Evolutionary conservation across 2,888 invertebrate species (phyloP).

Genomic region (Lampropteryx suffumata): DNA sequence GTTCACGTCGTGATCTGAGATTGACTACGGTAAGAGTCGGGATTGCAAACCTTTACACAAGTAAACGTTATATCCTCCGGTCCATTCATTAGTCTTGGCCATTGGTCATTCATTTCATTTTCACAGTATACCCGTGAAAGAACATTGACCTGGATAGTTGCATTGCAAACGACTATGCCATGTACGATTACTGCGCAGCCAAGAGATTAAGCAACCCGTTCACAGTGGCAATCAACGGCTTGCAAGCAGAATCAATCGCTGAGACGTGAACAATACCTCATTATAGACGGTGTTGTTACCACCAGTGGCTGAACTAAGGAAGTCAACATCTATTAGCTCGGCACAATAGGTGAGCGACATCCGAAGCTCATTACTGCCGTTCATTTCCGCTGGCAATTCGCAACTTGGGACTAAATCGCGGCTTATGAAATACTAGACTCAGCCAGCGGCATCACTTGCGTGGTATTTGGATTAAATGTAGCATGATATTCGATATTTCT

Average conservation of each 20-base stretch:
- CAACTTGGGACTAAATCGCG: constrained; percentile 67
- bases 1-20: too few relatives aligned
- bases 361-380: constrained; percentile 80
- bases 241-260: constrained; percentile 66
- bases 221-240: constrained; percentile 55
- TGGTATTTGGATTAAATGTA: too few relatives aligned
- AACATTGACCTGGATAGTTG: constrained; percentile 56
- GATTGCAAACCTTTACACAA: too few relatives aligned
- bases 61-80: too few relatives aligned
- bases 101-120: constrained; percentile 53
- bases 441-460: too few relatives aligned
- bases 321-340: constrained; percentile 81
- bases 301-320: constrained; percentile 73
- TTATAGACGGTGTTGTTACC: constrained; percentile 67
- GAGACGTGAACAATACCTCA: constrained; percentile 75
- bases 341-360: constrained; percentile 83
- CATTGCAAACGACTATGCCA: constrained; percentile 27
- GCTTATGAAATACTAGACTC: constrained; percentile 52
- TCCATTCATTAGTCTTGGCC: too few relatives aligned
- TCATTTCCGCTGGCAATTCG: constrained; percentile 78
- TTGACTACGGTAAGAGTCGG: too few relatives aligned
- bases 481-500: too few relatives aligned
- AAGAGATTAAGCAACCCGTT: constrained; percentile 53
- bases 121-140: constrained; percentile 60
- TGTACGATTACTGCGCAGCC: constrained; percentile 32